Evolutionary conservation across 2,888 invertebrate genomes (phyloP), one percentile per base, ranked within the genome.

Genomic region (Tachina fera): DNA sequence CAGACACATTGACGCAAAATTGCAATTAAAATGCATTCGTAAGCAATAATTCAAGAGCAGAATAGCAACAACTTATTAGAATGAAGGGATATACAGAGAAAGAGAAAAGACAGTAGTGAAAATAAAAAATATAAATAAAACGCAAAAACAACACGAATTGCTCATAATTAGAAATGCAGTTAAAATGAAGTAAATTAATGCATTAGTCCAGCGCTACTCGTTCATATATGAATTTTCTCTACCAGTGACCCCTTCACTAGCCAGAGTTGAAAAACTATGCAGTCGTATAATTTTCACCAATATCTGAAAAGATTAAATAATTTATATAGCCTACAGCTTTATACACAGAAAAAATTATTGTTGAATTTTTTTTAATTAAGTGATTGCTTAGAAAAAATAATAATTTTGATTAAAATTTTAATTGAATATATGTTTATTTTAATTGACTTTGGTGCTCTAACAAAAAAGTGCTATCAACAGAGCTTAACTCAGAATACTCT

Each of bases 21-120:
- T 86, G 86, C 86, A 86, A 86, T 86, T 86, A 86, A 86, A 86
- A 80, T 86, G 86, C 86, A 83, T 76, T 83, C 76, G 56, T 80
- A 83, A 80, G 83, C 86, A 80, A 86, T 86, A 86, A 86, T 80
- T 86, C 83, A 86, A 80, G 31, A 63, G 47, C 71, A 68, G 72
- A 77, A 78, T 45, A 78, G 51, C 65, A 78, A 71, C 49, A 76
- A 76, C 65, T 75, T 72, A 81, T 75, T 83, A 75, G 49, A 60
- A 58, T 47, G 58, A 77, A 74, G 16, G 56, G 45, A 41, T 9
- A 49, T 31, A 4, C 4, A 4, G 16, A 68, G 11, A 31, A 47
- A 11, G 22, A 77, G 41, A 58, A 65, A 51, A 47, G 56, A 67
- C 68, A 39, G 75, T 60, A 39, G 60, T 56, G 16, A 74, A 41